phyloP scores from a whole-genome alignment of 2,888 invertebrate species.

The Kryphioiulus occultus region DNA sequence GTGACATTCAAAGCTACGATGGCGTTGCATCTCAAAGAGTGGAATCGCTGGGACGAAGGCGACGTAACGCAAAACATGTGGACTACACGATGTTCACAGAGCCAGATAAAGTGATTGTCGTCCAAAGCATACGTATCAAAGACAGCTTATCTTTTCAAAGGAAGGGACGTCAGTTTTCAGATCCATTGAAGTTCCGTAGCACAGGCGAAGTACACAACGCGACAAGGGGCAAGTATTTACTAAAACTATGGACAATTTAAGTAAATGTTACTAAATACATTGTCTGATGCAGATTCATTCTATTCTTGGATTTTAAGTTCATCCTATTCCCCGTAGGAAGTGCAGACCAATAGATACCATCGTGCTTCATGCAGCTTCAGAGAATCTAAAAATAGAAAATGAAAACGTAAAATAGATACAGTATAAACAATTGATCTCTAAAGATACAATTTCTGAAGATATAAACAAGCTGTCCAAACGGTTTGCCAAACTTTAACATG shows the following conservation, averaged over 20 bases:
- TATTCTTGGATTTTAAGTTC: neutral
- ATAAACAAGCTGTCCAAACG: too few species aligned
- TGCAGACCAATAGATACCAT: neutral
- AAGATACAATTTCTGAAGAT: too few species aligned
- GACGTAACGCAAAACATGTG: constrained; percentile 64
- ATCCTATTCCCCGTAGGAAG: neutral
- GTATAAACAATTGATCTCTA: neutral
- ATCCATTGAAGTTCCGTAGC: neutral
- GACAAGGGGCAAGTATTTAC: neutral
- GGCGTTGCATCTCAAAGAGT: constrained; percentile 79
- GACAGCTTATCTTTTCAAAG: constrained; percentile 65
- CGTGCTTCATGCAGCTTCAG: neutral
- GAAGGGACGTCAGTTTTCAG: constrained; percentile 44
- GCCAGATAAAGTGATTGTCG: constrained; percentile 71
- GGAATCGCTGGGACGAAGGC: constrained; percentile 82
- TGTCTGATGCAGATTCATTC: neutral
- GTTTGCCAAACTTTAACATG: too few species aligned
- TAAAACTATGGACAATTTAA: neutral
- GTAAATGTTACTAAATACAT: neutral
- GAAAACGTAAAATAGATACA: neutral
- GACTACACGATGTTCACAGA: constrained; percentile 64
- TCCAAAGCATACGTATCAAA: constrained; percentile 89
- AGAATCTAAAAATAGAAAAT: neutral
- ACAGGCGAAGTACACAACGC: neutral
- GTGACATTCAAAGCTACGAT: constrained; percentile 82